phyloP scores from a whole-genome alignment of 2,113 vertebrate species.

The Nothobranchius kuhntae region DNA sequence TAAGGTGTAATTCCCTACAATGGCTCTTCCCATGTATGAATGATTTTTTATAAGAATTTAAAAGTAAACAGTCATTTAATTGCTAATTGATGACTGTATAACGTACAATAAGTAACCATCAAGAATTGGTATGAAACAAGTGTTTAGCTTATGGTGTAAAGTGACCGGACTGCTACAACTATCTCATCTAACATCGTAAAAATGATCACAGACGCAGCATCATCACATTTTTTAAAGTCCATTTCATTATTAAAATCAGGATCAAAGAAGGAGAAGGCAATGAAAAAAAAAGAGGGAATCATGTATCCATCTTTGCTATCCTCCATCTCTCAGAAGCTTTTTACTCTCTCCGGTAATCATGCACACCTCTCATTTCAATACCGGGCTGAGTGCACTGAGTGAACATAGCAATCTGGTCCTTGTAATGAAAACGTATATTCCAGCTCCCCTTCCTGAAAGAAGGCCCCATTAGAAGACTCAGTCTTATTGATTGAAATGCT shows the following conservation, averaged over 20 bases:
- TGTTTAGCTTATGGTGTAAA: too few relatives aligned
- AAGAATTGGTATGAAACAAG: too few relatives aligned
- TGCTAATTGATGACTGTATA: too few relatives aligned
- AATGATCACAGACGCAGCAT: slow-evolving; percentile 17
- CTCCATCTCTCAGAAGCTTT: slow-evolving; percentile 59
- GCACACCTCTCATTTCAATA: slow-evolving; percentile 75
- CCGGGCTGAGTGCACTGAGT: slow-evolving; percentile 58
- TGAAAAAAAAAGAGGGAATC: slow-evolving; percentile 8
- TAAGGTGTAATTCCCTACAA: too few relatives aligned
- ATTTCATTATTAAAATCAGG: slow-evolving; percentile 46
- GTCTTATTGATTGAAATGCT: slow-evolving; percentile 80
- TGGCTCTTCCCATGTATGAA: too few relatives aligned
- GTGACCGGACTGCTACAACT: not conserved
- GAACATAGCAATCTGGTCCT: slow-evolving; percentile 64
- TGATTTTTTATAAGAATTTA: too few relatives aligned
- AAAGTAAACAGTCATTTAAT: too few relatives aligned
- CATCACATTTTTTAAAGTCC: slow-evolving; percentile 25
- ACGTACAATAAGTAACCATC: too few relatives aligned
- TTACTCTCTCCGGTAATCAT: slow-evolving; percentile 67
- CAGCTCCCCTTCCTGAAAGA: slow-evolving; percentile 71
- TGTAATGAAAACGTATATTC: slow-evolving; percentile 78
- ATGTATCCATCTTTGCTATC: slow-evolving; percentile 46
- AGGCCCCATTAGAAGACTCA: slow-evolving; percentile 73
- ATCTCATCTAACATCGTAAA: slow-evolving; percentile 2
- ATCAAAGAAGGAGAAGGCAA: slow-evolving; percentile 42